Percentiles rank a stretch among this genome's conserved stretches.
phyloP scores from a whole-genome alignment of 2,113 vertebrate species.

The Semnornis frantzii region DNA sequence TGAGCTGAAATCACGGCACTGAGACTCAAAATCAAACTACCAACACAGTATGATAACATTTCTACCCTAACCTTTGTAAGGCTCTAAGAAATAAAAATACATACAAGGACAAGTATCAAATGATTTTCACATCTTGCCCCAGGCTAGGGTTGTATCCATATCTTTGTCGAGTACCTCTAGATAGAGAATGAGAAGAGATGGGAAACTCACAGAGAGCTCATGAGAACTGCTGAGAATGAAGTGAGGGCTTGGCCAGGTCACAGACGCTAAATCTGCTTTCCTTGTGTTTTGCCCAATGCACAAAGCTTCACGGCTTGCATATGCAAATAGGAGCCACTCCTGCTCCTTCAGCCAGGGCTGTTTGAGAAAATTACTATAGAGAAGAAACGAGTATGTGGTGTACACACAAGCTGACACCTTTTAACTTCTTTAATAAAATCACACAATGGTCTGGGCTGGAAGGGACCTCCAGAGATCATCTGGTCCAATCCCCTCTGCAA shows the following conservation, averaged over 20 bases:
- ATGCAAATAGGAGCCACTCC: background rate
- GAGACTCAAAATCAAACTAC: background rate
- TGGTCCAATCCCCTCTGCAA: no score
- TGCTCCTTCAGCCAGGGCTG: background rate
- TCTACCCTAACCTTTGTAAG: background rate
- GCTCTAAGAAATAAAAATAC: background rate
- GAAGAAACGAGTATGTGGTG: background rate
- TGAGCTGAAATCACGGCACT: background rate
- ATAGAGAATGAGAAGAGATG: background rate
- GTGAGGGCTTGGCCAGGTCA: background rate
- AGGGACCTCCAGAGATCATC: no score
- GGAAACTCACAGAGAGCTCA: background rate
- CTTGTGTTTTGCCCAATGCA: background rate
- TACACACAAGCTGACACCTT: background rate
- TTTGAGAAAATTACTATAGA: background rate
- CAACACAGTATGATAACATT: background rate
- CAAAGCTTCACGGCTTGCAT: background rate
- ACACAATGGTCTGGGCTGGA: no score
- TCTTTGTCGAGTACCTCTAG: background rate
- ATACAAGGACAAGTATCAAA: background rate
- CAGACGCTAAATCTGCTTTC: background rate
- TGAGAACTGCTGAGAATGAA: background rate
- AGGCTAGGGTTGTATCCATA: background rate
- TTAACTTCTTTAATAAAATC: background rate
- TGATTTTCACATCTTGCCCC: background rate